Base-by-base conservation (phyloP, 2,113 vertebrate genomes). In the Brachionichthys hirsutus region DNA sequence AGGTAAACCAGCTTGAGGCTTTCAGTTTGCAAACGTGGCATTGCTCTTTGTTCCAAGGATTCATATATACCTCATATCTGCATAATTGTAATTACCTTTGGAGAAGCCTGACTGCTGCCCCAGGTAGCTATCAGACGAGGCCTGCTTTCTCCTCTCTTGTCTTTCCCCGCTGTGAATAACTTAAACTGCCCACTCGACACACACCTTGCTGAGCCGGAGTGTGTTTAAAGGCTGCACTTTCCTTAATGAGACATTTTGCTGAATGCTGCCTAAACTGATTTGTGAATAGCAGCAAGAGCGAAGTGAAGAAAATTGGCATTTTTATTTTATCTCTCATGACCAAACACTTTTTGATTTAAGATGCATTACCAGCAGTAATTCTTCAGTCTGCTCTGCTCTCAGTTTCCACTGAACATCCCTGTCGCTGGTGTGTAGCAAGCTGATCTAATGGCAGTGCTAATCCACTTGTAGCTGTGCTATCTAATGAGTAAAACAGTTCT, bases 1-100 rank as follows among this genome's bases (percentile, higher is more conserved):
- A 64, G 75, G 73, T 81, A 66, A 62, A 47, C 4, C 40, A 41
- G 55, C 46, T 24, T 11, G 54, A 49, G 42, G 56, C 49, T 73
- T 60, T 50, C 61, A 52, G 51, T 64, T 59, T 73, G 64, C 64
- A 46, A 69, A 66, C 7, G 53, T 24, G 58, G 53, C 52, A 40
- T 40, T 63, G 76, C 75, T 75, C 86, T 9, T 81, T 82, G 67
- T 85, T 81, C 70, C 73, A 47, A 60, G 45, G 51, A 49, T 53
- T 51, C 61, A 51, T 59, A 48, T 54, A 63, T 40, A 71, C 54
- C 35, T 75, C 70, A 84, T n/a, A n/a, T 91, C 87, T 85, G 58
- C 87, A 88, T 90, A 82, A 89, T 87, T 87, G 67, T 87, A 87
- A 91, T 90, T 88, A 87, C 82, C 81, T 58, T 78, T 79, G 71